Conservation (phyloP, 2,888 invertebrate species). For the Coecobrya sp. region DNA sequence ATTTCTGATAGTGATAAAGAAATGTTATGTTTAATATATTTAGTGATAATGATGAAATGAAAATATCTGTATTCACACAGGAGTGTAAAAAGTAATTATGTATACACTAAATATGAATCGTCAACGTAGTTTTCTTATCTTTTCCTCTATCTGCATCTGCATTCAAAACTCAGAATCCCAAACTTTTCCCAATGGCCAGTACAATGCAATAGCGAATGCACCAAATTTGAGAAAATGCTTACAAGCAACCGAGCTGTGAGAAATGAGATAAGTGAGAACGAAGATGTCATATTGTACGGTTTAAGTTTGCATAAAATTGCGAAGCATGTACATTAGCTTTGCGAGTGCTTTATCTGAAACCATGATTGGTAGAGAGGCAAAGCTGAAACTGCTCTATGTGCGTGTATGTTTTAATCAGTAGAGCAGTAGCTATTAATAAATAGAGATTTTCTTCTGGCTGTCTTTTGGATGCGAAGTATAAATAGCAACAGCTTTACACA, state of each 20-base stretch:
- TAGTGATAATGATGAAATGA: constrained; percentile 1
- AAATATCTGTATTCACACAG: constrained; percentile 6
- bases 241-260: background rate
- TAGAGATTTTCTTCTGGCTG: constrained; percentile 16
- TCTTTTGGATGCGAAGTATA: constrained; percentile 20
- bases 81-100: constrained; percentile 5
- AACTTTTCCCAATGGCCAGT: too few relatives aligned
- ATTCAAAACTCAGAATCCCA: background rate
- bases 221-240: constrained; percentile 11
- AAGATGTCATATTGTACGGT: constrained; percentile 19
- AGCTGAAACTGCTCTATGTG: background rate
- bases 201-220: background rate
- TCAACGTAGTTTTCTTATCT: constrained; percentile 10
- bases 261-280: background rate
- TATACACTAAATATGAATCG: background rate
- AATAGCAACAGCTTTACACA: constrained; percentile 14
- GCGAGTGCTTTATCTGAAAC: background rate
- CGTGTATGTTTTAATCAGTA: constrained; percentile 15
- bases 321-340: background rate
- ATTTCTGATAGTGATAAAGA: background rate
- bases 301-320: constrained; percentile 19
- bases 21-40: background rate
- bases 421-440: constrained; percentile 41
- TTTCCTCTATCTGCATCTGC: background rate
- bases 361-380: background rate